Evolutionary conservation across 2,113 vertebrate species (phyloP).

Genomic region (Gymnocephalus cernua): DNA sequence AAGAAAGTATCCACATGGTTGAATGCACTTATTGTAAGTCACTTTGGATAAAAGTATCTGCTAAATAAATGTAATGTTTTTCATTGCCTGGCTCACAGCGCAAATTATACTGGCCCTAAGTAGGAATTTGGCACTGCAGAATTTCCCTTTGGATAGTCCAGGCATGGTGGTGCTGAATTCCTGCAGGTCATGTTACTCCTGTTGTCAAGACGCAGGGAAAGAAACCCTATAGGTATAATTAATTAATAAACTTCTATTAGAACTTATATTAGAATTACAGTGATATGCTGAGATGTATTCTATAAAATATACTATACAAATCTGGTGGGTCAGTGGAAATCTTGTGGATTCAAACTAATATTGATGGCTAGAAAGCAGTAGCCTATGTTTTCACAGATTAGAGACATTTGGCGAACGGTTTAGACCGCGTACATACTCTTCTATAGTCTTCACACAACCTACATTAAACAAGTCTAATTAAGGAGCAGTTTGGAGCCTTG

Average conservation of each 20-base stretch:
- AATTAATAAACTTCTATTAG: neutral
- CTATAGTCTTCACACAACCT: neutral
- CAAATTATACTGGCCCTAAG: neutral
- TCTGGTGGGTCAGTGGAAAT: neutral
- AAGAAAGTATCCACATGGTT: neutral
- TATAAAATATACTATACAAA: neutral
- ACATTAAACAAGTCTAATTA: neutral
- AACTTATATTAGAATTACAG: neutral
- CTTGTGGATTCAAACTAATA: neutral
- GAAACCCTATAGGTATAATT: neutral
- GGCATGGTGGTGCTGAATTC: constrained; percentile 7
- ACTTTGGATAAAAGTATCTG: neutral
- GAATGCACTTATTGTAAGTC: neutral
- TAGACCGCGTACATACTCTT: constrained; percentile 4
- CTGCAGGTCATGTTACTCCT: neutral
- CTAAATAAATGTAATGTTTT: constrained; percentile 1
- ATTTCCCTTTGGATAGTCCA: constrained; percentile 5
- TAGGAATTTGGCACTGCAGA: constrained; percentile 24
- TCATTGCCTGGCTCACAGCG: neutral
- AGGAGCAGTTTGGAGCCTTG: constrained; percentile 23
- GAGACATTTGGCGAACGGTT: constrained; percentile 9
- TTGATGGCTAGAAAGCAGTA: neutral
- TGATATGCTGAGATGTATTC: neutral
- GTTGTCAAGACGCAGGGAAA: neutral
- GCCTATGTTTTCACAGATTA: constrained; percentile 25